phyloP scores from a whole-genome alignment of 1,140 invertebrate species.

The Neoseiulus cucumeris region DNA sequence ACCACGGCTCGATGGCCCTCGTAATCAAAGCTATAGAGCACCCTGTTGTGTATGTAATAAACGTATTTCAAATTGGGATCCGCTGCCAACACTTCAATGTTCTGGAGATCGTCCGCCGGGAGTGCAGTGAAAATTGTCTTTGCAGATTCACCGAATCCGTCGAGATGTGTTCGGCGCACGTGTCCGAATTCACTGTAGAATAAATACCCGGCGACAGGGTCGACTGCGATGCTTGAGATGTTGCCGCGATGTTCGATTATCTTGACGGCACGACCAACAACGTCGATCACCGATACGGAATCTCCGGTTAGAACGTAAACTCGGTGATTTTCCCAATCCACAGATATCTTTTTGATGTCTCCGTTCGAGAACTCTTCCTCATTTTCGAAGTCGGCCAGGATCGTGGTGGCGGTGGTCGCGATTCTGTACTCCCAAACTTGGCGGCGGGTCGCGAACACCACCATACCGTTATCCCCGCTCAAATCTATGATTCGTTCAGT shows the following conservation, averaged over 20 bases:
- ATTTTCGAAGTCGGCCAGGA: neutral
- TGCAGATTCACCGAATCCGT: neutral
- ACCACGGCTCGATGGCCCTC: neutral
- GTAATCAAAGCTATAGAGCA: slow-evolving; percentile 6
- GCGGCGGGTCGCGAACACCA: neutral
- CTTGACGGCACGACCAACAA: neutral
- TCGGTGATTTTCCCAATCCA: neutral
- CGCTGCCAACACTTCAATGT: neutral
- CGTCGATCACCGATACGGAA: neutral
- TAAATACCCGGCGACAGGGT: neutral
- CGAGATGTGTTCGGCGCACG: neutral
- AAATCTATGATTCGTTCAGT: too few species aligned
- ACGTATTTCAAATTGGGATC: neutral
- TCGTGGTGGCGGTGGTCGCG: neutral
- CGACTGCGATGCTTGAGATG: neutral
- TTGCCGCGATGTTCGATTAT: neutral
- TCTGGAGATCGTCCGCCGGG: neutral
- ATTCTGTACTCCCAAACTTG: slow-evolving; percentile 1
- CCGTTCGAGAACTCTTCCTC: neutral
- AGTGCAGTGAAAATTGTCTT: neutral
- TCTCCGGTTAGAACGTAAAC: neutral
- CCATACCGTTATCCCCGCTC: too few species aligned
- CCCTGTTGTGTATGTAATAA: neutral
- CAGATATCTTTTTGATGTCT: neutral
- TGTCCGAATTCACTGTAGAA: neutral